phyloP scores from a whole-genome alignment of 2,888 invertebrate species.

The Protophormia terraenovae region DNA sequence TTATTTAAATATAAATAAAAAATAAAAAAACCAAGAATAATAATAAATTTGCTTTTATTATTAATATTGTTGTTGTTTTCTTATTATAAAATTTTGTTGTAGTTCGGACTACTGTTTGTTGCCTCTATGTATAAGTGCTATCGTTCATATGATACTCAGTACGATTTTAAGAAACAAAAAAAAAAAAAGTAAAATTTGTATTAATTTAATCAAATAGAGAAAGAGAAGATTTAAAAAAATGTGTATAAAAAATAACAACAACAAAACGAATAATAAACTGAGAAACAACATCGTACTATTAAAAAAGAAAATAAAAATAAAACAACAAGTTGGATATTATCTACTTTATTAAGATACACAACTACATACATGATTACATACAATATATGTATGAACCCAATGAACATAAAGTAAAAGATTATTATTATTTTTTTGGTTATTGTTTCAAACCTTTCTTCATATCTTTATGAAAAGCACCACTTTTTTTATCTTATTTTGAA shows the following conservation, averaged over 20 bases:
- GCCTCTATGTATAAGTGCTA: background rate
- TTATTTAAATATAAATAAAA: background rate
- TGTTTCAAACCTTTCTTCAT: too few species aligned
- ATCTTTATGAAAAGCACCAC: too few species aligned
- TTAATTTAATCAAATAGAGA: slow-evolving; percentile 31
- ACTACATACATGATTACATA: background rate
- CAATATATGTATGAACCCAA: background rate
- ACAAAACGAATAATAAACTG: background rate
- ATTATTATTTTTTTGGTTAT: too few species aligned
- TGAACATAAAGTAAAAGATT: too few species aligned
- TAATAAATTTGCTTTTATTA: background rate
- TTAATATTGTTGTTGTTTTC: background rate
- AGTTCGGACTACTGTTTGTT: slow-evolving; percentile 23
- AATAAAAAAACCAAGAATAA: background rate
- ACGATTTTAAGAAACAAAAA: background rate
- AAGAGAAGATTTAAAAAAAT: background rate
- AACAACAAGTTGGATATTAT: background rate
- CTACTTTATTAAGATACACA: background rate
- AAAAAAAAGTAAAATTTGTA: slow-evolving; percentile 1
- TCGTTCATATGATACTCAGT: background rate
- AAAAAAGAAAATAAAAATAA: background rate
- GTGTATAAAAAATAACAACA: background rate
- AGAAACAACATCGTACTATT: background rate
- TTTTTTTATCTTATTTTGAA: too few species aligned
- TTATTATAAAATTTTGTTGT: slow-evolving; percentile 30